Conservation (phyloP, 2,797 vertebrate genomes). For the Rhyacichthys aspro region DNA sequence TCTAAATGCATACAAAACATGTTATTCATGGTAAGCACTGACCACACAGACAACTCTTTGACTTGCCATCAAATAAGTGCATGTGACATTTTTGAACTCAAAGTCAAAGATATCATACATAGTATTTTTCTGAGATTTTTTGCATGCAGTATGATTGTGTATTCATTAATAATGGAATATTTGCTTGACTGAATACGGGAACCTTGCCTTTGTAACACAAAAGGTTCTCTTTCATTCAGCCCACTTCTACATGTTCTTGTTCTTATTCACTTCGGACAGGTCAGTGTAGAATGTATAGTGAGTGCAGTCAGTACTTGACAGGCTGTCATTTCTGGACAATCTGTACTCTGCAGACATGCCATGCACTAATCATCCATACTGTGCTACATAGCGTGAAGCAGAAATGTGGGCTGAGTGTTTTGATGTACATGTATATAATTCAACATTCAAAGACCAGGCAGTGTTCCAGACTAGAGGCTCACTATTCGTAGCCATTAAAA, state of each 20-base stretch:
- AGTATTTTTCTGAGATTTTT: constrained; percentile 18
- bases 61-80: too few relatives aligned
- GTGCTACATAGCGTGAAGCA: constrained; percentile 10
- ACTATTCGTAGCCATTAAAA: too few relatives aligned
- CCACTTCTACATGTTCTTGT: constrained; percentile 12
- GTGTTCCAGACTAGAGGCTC: background rate
- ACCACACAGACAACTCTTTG: background rate
- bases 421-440: background rate
- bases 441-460: constrained; percentile 1
- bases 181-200: constrained; percentile 18
- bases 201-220: background rate
- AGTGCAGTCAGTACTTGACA: constrained; percentile 1
- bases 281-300: background rate
- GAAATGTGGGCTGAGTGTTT: background rate
- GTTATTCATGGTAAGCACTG: background rate
- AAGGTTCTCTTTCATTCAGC: constrained; percentile 28
- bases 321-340: constrained; percentile 16
- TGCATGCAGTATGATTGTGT: constrained; percentile 28
- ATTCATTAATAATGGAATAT: constrained; percentile 40
- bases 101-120: background rate
- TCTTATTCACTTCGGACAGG: constrained; percentile 9
- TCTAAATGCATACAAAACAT: constrained; percentile 53
- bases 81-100: constrained; percentile 26
- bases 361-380: constrained; percentile 7
- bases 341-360: constrained; percentile 22